Evolutionary conservation across 2,113 vertebrate species (phyloP).

Genomic region (Podilymbus podiceps): DNA sequence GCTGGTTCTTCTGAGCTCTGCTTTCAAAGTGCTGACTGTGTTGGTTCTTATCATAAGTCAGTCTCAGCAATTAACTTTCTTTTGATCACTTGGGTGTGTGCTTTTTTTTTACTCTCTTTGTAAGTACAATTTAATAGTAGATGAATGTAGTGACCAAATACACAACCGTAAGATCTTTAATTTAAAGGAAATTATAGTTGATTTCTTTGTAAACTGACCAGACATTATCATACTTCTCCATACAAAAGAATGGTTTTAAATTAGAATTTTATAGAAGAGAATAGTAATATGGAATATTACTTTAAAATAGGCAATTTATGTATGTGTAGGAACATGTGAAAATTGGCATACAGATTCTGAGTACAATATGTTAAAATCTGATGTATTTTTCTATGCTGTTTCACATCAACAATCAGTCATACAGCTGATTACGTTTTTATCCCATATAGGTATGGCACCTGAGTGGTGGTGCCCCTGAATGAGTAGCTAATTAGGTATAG

Average conservation of each 20-base stretch:
- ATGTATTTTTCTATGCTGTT: background rate
- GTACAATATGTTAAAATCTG: background rate
- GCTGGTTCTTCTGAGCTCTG: background rate
- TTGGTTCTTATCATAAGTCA: slow-evolving; percentile 45
- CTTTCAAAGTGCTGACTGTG: slow-evolving; percentile 51
- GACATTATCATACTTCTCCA: background rate
- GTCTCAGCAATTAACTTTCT: slow-evolving; percentile 52
- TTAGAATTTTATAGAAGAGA: background rate
- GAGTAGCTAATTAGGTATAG: background rate
- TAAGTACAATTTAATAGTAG: background rate
- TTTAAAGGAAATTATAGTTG: background rate
- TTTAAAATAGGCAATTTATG: background rate
- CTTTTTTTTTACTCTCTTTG: background rate
- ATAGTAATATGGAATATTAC: background rate
- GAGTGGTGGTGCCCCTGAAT: background rate
- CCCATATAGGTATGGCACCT: background rate
- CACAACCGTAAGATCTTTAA: background rate
- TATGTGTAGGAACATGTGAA: background rate
- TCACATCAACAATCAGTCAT: background rate
- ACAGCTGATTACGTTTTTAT: background rate
- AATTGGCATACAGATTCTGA: background rate
- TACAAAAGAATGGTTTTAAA: background rate
- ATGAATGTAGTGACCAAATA: background rate
- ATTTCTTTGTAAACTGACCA: background rate
- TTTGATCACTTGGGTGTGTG: slow-evolving; percentile 8